These are phyloP conservation scores for Pilophorus perplexus DNA, from an alignment of 2,888 invertebrate genomes.

Conservation along the genomic window DNA sequence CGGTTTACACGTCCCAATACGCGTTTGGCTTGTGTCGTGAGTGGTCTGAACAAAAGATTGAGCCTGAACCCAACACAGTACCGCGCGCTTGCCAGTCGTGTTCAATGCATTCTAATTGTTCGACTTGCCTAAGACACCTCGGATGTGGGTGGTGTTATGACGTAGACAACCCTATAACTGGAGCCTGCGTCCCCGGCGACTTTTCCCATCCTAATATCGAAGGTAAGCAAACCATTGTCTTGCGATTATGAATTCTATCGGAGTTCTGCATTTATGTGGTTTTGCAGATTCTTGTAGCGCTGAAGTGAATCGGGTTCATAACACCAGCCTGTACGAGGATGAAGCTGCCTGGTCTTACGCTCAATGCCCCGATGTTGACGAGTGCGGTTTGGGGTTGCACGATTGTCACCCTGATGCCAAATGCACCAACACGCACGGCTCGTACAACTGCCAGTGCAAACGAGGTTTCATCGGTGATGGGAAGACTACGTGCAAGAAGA, in stretches of 20 bases:
- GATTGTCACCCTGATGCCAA: conserved; percentile 88
- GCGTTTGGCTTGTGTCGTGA: conserved; percentile 90
- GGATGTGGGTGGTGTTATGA: conserved; percentile 96
- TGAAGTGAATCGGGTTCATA: conserved; percentile 59
- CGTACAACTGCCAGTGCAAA: conserved; percentile 84
- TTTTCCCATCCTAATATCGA: conserved; percentile 74
- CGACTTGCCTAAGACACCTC: conserved; percentile 74
- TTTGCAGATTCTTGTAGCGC: conserved; percentile 58
- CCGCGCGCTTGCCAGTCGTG: conserved; percentile 72
- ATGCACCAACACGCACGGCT: conserved; percentile 88
- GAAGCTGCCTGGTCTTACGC: conserved; percentile 88
- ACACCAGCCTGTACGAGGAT: conserved; percentile 55
- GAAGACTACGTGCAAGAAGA: conserved; percentile 73
- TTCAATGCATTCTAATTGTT: conserved; percentile 70
- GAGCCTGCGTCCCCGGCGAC: conserved; percentile 81
- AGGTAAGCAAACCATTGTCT: conserved; percentile 36
- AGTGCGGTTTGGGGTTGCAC: conserved; percentile 82
- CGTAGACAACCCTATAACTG: conserved; percentile 80
- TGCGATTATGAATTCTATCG: background rate
- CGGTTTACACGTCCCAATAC: conserved; percentile 92
- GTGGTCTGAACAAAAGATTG: conserved; percentile 70
- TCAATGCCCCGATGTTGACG: conserved; percentile 89
- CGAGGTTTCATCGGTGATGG: conserved; percentile 88
- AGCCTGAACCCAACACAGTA: conserved; percentile 54
- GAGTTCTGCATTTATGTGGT: background rate